Base-by-base conservation (phyloP, 2,888 invertebrate genomes). In the Agriotes lineatus region DNA sequence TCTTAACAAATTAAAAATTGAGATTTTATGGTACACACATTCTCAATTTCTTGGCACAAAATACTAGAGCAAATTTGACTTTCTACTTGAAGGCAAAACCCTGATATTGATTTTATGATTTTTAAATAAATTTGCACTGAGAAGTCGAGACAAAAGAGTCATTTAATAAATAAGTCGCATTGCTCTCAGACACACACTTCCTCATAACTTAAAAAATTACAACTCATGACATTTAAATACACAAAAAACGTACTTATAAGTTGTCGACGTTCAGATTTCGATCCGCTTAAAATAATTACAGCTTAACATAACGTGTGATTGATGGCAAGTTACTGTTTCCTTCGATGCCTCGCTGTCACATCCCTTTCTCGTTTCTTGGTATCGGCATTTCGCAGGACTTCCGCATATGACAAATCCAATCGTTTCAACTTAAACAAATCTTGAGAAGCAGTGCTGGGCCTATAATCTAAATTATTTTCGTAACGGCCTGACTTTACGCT, bases 331-430 rank as follows among this genome's bases (percentile, higher is more conserved):
- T 59, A 58, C 25, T 25, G 25, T 52, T 69, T 69, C 45, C 60
- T 60, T 60, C 69, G 63, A 22, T 68, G 63, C 45, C 59, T 52
- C 2, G 44, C 52, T 12, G 52, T 37, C 44, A 35, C 54, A 12
- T 67, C 62, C 50, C 67, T 25, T 35, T 58, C 63, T 18, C 52
- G 12, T 37, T 82, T 82, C 48, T 85, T 86, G 62, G 80, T 88
- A 78, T 90, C 90, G 71, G 90, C 90, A 81, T 91, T 90, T 73
- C 93, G 87, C 71, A 95, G 85, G 16, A 92, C 95, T 83, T 95
- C 95, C 4, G 95, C 95, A 82, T 95, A 95, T 10, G 94, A 93
- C 80, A 93, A 87, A 79, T 95, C 95, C 58, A 95, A 86, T 79
- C 91, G 90, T 81, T 93, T 91, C 67, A 95, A 85, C 80, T 92